Percentiles rank a stretch among this genome's conserved stretches.
These are phyloP conservation scores for Erebia epiphron DNA, from an alignment of 2,888 invertebrate species.

Conservation along the genomic window DNA sequence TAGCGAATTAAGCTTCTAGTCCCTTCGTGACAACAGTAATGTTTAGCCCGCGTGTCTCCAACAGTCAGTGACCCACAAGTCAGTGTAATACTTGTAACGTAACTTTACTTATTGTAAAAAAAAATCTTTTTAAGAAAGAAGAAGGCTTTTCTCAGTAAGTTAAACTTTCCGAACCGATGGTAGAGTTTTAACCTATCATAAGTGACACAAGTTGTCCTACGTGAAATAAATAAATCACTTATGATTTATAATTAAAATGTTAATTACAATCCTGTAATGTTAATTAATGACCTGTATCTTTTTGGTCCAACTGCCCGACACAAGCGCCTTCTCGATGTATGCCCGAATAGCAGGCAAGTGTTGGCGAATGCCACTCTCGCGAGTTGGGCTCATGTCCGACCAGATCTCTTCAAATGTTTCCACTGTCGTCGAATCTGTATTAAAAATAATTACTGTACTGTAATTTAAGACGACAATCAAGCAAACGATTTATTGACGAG, in stretches of 20 bases:
- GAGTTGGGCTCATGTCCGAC: constrained; percentile 94
- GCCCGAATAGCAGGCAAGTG: constrained; percentile 88
- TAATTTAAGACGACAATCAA: background rate
- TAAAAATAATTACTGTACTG: background rate
- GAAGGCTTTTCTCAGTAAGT: no score
- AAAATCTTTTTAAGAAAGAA: no score
- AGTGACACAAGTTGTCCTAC: no score
- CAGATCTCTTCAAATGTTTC: constrained; percentile 94
- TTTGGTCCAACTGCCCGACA: constrained; percentile 93
- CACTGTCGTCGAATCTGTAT: constrained; percentile 76
- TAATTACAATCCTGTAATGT: no score
- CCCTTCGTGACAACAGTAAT: background rate
- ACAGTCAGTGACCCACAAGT: no score
- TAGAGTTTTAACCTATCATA: no score
- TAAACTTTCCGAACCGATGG: no score
- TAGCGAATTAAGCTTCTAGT: no score
- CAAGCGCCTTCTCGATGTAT: constrained; percentile 87
- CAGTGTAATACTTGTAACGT: no score
- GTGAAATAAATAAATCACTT: no score
- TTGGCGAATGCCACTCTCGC: constrained; percentile 90
- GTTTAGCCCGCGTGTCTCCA: no score
- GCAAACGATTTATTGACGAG: background rate
- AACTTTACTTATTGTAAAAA: no score
- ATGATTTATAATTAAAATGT: background rate
- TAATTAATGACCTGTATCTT: constrained; percentile 90